A percentile compares a stretch with the other conserved stretches of the same genome.
These are phyloP conservation scores for Elgaria multicarinata DNA, from an alignment of 2,113 vertebrate genomes.

Conservation along the genomic window DNA sequence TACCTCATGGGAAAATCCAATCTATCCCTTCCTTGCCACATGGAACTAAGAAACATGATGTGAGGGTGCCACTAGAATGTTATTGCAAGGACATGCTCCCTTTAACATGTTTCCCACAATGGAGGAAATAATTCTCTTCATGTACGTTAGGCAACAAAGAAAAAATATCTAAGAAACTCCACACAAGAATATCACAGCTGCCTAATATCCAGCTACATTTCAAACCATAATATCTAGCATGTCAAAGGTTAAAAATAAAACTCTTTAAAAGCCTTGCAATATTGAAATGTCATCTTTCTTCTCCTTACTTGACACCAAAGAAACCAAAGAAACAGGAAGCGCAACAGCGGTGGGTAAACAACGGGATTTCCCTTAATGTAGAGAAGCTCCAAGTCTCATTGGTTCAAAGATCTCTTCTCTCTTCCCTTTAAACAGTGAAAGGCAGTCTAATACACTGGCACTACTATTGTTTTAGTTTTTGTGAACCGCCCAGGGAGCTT, in stretches of 20 bases:
- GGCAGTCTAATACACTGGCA: not conserved
- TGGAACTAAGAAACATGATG: not conserved
- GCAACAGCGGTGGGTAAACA: too few relatives aligned
- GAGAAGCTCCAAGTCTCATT: too few relatives aligned
- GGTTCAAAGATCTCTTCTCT: not conserved
- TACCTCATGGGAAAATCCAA: constrained; percentile 15
- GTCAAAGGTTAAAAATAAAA: not conserved
- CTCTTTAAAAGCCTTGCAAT: not conserved
- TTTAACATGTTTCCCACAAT: constrained; percentile 2
- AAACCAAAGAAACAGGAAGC: too few relatives aligned
- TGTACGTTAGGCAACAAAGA: not conserved
- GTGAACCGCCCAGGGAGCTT: too few relatives aligned
- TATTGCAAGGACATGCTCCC: constrained; percentile 6
- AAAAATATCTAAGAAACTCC: not conserved
- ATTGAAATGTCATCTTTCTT: not conserved
- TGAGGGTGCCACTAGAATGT: not conserved
- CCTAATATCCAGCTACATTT: not conserved
- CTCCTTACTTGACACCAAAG: too few relatives aligned
- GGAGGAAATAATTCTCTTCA: not conserved
- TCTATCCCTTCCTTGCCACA: constrained; percentile 13
- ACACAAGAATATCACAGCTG: not conserved
- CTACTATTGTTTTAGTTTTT: too few relatives aligned
- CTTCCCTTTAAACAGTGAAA: not conserved
- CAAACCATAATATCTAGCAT: not conserved
- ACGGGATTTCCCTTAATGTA: too few relatives aligned